These are phyloP conservation scores for Stenodera caucasica DNA, from an alignment of 2,888 invertebrate species.

Conservation along the genomic window DNA sequence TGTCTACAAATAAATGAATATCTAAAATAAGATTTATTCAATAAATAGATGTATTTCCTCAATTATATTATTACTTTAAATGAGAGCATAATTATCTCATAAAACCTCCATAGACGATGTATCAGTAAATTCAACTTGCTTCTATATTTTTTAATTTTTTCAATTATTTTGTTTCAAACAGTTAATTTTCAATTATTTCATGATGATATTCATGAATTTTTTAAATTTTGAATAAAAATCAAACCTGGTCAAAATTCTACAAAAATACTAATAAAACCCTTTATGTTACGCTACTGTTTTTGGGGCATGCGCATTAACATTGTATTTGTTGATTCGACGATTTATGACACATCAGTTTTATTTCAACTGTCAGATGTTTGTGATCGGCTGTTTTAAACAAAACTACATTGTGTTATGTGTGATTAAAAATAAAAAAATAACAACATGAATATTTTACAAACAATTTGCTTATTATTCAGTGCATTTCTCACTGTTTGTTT, in stretches of 20 bases:
- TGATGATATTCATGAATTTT: too few species aligned
- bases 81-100: slow-evolving; percentile 37
- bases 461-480: slow-evolving; percentile 34
- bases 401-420: slow-evolving; percentile 3
- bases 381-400: background rate
- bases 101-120: slow-evolving; percentile 17
- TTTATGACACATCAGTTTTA: slow-evolving; percentile 1
- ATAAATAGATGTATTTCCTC: slow-evolving; percentile 26
- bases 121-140: background rate
- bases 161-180: too few species aligned
- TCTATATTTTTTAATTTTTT: background rate
- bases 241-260: background rate
- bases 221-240: background rate
- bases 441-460: slow-evolving; percentile 28
- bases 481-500: slow-evolving; percentile 33
- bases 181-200: too few species aligned
- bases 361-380: background rate
- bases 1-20: too few species aligned
- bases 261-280: background rate
- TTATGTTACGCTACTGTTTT: background rate
- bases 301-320: background rate
- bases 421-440: background rate
- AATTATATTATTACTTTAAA: slow-evolving; percentile 37
- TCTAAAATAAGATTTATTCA: too few species aligned
- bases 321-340: background rate